These are phyloP conservation scores for Sialis lutaria DNA, from an alignment of 2,888 invertebrate genomes.

Conservation along the genomic window DNA sequence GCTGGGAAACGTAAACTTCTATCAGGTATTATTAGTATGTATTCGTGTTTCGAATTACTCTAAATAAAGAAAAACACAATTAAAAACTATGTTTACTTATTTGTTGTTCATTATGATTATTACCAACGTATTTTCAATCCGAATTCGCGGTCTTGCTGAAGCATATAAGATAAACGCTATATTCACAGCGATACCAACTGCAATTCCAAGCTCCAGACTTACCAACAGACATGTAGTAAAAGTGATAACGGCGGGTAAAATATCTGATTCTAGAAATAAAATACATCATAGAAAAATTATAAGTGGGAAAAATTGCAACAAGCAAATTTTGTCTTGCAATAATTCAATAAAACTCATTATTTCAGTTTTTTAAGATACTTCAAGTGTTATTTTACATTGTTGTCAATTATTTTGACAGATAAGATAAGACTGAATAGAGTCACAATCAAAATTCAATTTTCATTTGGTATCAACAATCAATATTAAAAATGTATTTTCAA, in stretches of 20 bases:
- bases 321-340: too few species aligned
- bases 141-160: conserved; percentile 41
- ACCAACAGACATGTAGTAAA: conserved; percentile 45
- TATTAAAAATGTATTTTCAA: too few species aligned
- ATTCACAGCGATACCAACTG: conserved; percentile 43
- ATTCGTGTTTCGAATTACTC: conserved; percentile 33
- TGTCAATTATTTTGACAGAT: neutral
- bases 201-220: conserved; percentile 48
- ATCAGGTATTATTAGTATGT: conserved; percentile 39
- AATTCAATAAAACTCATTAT: too few species aligned
- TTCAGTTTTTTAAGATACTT: too few species aligned
- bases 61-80: conserved; percentile 12
- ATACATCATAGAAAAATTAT: neutral
- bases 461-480: too few species aligned
- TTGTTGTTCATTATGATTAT: conserved; percentile 17
- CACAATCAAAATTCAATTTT: too few species aligned
- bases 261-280: conserved; percentile 38
- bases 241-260: conserved; percentile 44
- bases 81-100: neutral
- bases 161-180: conserved; percentile 41
- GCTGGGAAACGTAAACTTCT: conserved; percentile 45
- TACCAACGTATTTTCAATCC: conserved; percentile 36
- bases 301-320: too few species aligned
- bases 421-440: neutral
- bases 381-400: neutral